These are phyloP conservation scores for Busseola fusca DNA, from an alignment of 2,888 invertebrate genomes.

Conservation along the genomic window DNA sequence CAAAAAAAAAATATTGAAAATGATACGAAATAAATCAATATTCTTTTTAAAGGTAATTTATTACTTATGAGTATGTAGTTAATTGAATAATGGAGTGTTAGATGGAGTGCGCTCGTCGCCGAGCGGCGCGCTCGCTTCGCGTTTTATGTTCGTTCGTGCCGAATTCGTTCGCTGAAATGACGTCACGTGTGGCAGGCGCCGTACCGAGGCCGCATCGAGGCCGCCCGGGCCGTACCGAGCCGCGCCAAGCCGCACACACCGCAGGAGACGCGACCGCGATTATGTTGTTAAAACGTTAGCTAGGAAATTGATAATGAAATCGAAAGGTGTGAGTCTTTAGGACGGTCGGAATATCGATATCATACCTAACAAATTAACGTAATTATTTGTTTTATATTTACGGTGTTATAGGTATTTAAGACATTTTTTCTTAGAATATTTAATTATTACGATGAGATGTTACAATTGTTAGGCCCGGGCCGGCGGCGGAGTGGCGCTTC, in stretches of 20 bases:
- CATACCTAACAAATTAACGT: constrained; percentile 89
- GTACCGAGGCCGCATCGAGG: constrained; percentile 53
- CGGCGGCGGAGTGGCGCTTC: constrained; percentile 77
- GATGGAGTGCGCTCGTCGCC: constrained; percentile 82
- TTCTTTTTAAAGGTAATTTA: constrained; percentile 89
- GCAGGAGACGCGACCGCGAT: constrained; percentile 85
- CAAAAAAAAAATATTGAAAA: constrained; percentile 88
- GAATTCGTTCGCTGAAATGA: constrained; percentile 83
- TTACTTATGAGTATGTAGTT: constrained; percentile 89
- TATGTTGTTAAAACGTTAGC: constrained; percentile 88
- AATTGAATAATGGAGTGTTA: constrained; percentile 88
- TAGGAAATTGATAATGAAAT: constrained; percentile 89
- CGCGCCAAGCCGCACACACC: constrained; percentile 72
- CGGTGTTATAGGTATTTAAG: constrained; percentile 89
- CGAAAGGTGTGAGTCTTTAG: constrained; percentile 88
- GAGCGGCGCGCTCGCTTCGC: constrained; percentile 85
- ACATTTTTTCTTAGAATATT: constrained; percentile 89
- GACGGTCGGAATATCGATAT: constrained; percentile 88
- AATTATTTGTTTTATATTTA: constrained; percentile 89
- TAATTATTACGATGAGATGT: constrained; percentile 88
- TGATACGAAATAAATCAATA: constrained; percentile 89
- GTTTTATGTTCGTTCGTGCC: constrained; percentile 83
- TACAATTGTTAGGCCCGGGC: constrained; percentile 86
- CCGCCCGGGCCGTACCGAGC: constrained; percentile 55
- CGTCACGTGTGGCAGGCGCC: constrained; percentile 68